A percentile compares a stretch with the other conserved stretches of the same genome.
Conservation (phyloP, 2,888 invertebrate genomes). For the Cheilosia soror region DNA sequence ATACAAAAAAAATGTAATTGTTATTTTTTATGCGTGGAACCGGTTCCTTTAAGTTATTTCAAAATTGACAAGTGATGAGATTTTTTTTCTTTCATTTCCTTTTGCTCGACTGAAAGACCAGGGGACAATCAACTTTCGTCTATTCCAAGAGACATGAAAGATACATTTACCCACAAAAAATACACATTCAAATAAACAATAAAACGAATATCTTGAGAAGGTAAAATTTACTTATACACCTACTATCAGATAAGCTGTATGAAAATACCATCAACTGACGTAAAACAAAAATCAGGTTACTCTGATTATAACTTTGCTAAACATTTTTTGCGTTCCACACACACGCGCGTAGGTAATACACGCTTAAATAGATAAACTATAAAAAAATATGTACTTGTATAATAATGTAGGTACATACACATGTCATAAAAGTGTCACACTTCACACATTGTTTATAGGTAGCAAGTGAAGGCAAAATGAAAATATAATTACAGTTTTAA, state of each 20-base stretch:
- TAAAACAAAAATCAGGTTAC: background rate
- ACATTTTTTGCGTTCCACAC: background rate
- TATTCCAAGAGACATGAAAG: constrained; percentile 24
- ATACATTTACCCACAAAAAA: background rate
- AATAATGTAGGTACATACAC: background rate
- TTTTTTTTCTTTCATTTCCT: background rate
- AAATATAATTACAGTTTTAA: no score
- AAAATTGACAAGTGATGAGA: constrained; percentile 22
- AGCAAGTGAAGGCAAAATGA: background rate
- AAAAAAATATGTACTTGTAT: background rate
- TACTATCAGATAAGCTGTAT: constrained; percentile 13
- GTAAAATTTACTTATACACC: background rate
- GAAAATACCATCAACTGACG: constrained; percentile 14
- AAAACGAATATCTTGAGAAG: background rate
- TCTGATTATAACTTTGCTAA: constrained; percentile 8
- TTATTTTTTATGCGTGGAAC: constrained; percentile 7
- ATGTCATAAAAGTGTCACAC: background rate
- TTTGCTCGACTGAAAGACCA: background rate
- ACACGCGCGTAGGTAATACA: background rate
- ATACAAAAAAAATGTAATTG: constrained; percentile 11
- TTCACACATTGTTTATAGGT: background rate
- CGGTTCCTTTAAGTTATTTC: constrained; percentile 29
- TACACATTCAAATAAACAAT: background rate
- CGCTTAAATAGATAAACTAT: background rate
- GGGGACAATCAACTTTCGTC: constrained; percentile 45